A percentile compares a stretch with the other conserved stretches of the same genome.
Evolutionary conservation across 2,888 invertebrate genomes (phyloP).

Genomic region (Phasia obesa): DNA sequence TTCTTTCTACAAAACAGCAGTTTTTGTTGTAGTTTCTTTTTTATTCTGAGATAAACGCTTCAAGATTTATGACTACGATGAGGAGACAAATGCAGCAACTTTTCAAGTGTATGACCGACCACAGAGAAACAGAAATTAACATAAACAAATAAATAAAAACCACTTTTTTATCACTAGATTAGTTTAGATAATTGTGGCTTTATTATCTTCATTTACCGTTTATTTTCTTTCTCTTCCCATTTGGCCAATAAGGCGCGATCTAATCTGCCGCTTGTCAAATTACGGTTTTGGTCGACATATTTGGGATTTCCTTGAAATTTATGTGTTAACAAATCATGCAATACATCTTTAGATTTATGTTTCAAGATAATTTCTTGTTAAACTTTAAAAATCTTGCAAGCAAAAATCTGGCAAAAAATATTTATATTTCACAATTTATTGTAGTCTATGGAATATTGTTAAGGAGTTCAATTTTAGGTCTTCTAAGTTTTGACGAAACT

Average conservation of each 20-base stretch:
- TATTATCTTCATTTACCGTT: conserved; percentile 62
- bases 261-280: conserved; percentile 56
- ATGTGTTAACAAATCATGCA: conserved; percentile 27
- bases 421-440: no score
- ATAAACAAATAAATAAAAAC: conserved; percentile 61
- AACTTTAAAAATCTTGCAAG: no score
- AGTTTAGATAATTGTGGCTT: conserved; percentile 53
- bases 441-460: no score
- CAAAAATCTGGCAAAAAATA: no score
- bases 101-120: conserved; percentile 23
- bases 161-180: conserved; percentile 59
- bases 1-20: conserved; percentile 39
- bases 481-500: no score
- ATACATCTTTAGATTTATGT: conserved; percentile 2
- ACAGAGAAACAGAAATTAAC: conserved; percentile 41
- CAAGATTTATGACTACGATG: conserved; percentile 70
- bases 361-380: not conserved
- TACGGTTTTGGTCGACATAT: conserved; percentile 33
- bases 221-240: not conserved
- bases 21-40: conserved; percentile 6
- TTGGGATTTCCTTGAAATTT: conserved; percentile 39
- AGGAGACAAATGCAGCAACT: conserved; percentile 70
- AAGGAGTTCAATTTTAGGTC: no score
- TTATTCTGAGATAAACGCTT: conserved; percentile 51
- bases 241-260: conserved; percentile 39